These are phyloP conservation scores for Delichon dasypus DNA, from an alignment of 2,797 vertebrate species.

Conservation along the genomic window DNA sequence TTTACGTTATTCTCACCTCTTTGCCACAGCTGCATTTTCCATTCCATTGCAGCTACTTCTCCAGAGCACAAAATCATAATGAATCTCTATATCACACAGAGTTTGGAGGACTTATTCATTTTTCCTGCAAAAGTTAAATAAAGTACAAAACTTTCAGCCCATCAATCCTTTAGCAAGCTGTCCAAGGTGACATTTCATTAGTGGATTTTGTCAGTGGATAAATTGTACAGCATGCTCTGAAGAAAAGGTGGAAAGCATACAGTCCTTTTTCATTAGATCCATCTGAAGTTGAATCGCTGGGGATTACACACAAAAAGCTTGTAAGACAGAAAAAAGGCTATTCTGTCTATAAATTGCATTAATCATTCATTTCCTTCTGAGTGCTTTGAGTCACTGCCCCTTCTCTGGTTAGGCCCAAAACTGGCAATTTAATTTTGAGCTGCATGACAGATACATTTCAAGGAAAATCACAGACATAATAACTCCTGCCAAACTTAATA, in stretches of 20 bases:
- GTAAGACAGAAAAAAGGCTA: slow-evolving; percentile 72
- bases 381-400: slow-evolving; percentile 73
- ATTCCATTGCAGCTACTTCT: slow-evolving; percentile 24
- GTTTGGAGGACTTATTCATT: slow-evolving; percentile 79
- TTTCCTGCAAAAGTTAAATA: slow-evolving; percentile 85
- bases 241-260: slow-evolving; percentile 79
- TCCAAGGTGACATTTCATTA: slow-evolving; percentile 95
- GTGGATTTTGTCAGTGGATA: slow-evolving; percentile 91
- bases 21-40: not conserved
- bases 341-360: slow-evolving; percentile 85
- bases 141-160: slow-evolving; percentile 85
- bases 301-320: slow-evolving; percentile 81
- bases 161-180: slow-evolving; percentile 88
- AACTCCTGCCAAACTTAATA: slow-evolving; percentile 87
- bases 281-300: slow-evolving; percentile 78
- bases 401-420: slow-evolving; percentile 75
- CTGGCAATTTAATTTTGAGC: slow-evolving; percentile 79
- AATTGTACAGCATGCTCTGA: slow-evolving; percentile 82
- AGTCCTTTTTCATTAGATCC: slow-evolving; percentile 87
- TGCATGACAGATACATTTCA: slow-evolving; percentile 84
- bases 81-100: slow-evolving; percentile 72
- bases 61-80: slow-evolving; percentile 58
- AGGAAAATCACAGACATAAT: slow-evolving; percentile 87
- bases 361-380: slow-evolving; percentile 84
- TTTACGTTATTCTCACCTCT: slow-evolving; percentile 23